phyloP scores from a whole-genome alignment of 2,888 invertebrate genomes.

The Criorhina ranunculi region DNA sequence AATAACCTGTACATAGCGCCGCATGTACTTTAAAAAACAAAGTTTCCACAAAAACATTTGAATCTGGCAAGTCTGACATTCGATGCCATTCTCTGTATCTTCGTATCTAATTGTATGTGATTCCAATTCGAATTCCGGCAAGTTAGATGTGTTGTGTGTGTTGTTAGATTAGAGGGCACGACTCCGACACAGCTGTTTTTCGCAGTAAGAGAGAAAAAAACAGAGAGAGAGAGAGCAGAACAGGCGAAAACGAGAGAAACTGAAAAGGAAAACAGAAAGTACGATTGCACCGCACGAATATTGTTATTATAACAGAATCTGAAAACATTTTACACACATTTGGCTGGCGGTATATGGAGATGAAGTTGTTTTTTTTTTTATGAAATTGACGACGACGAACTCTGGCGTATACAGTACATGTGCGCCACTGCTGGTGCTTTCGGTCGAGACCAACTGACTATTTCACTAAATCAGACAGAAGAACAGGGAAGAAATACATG shows the following conservation, averaged over 20 bases:
- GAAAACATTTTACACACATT: conserved; percentile 19
- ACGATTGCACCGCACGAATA: conserved; percentile 58
- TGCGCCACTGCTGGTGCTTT: conserved; percentile 44
- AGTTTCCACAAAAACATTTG: too few species aligned
- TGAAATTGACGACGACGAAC: conserved; percentile 50
- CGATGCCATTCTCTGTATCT: conserved; percentile 9
- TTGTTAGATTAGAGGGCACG: conserved; percentile 73
- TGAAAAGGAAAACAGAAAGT: conserved; percentile 61
- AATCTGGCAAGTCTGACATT: too few species aligned
- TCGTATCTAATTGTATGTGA: conserved; percentile 60
- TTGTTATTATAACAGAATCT: conserved; percentile 56
- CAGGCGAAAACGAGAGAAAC: conserved; percentile 32
- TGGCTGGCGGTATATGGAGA: not conserved
- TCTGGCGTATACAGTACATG: conserved; percentile 61
- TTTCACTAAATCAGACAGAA: conserved; percentile 55
- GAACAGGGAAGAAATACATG: conserved; percentile 61
- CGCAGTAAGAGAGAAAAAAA: conserved; percentile 42
- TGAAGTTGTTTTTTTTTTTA: conserved; percentile 45
- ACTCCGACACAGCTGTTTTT: conserved; percentile 75
- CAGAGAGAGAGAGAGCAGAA: conserved; percentile 10
- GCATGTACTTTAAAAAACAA: too few species aligned
- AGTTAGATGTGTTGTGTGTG: conserved; percentile 51
- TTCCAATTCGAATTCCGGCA: conserved; percentile 69
- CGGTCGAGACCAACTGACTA: conserved; percentile 62
- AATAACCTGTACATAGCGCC: too few species aligned